phyloP scores from a whole-genome alignment of 2,797 vertebrate species.

The Paedocypris micromegethes region DNA sequence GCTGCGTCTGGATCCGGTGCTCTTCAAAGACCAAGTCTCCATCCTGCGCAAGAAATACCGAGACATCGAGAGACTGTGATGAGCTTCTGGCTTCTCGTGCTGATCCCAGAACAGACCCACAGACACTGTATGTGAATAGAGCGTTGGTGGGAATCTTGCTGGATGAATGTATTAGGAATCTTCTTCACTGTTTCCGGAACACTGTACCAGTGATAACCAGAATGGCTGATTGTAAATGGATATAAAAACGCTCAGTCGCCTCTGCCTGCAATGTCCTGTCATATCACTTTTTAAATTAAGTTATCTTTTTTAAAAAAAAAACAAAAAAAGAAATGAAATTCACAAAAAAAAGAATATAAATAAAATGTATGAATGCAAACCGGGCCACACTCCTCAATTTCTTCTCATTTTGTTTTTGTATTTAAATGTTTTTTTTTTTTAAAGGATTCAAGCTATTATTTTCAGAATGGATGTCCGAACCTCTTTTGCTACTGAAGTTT shows the following conservation, averaged over 20 bases:
- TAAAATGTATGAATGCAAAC: conserved; percentile 44
- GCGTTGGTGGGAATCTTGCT: no score
- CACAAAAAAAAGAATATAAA: neutral
- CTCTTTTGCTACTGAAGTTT: no score
- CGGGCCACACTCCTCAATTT: neutral
- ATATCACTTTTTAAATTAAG: conserved; percentile 41
- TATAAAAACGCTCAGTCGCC: conserved; percentile 9
- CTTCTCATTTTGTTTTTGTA: neutral
- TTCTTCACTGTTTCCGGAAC: no score
- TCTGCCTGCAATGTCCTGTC: conserved; percentile 45
- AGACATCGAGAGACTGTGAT: conserved; percentile 69
- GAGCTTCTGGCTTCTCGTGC: neutral
- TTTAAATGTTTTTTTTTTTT: conserved; percentile 2
- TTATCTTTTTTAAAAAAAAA: conserved; percentile 37
- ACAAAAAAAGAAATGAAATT: conserved; percentile 2
- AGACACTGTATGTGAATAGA: neutral
- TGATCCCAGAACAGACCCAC: neutral
- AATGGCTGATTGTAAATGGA: neutral
- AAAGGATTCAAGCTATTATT: neutral
- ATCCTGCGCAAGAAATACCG: conserved; percentile 78
- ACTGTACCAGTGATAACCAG: neutral
- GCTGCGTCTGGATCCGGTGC: conserved; percentile 74
- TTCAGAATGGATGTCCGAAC: neutral
- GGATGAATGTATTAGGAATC: no score
- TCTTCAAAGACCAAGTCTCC: conserved; percentile 78